Evolutionary conservation across 2,113 vertebrate species (phyloP).

Genomic region (Datnioides undecimradiatus): DNA sequence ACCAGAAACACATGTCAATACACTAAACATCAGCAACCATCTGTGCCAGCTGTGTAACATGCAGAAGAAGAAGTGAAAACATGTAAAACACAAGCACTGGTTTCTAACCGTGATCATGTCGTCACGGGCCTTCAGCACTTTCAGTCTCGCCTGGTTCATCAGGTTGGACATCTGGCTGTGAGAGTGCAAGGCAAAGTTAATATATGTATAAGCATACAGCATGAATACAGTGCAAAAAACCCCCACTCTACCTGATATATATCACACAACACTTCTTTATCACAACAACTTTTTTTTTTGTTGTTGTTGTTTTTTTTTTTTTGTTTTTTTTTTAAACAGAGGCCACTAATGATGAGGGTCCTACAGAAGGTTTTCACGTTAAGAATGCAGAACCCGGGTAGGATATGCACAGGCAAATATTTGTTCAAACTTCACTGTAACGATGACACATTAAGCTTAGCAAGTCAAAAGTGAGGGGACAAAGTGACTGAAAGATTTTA

Average conservation of each 20-base stretch:
- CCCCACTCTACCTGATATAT: too few species aligned
- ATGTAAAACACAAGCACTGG: background rate
- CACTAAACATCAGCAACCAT: background rate
- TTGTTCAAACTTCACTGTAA: background rate
- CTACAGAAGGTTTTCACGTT: background rate
- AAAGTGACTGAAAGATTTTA: background rate
- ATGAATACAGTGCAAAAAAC: too few species aligned
- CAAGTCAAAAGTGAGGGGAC: too few species aligned
- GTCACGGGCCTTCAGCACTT: conserved; percentile 94
- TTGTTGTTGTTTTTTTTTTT: too few species aligned
- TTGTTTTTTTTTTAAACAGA: too few species aligned
- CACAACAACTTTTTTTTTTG: too few species aligned
- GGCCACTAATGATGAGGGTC: background rate
- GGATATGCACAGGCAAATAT: background rate
- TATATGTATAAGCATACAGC: background rate
- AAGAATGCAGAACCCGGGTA: background rate
- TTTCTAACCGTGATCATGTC: conserved; percentile 93
- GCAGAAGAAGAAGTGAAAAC: background rate
- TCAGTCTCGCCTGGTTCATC: conserved; percentile 95
- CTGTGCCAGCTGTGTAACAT: background rate
- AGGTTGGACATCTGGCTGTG: conserved; percentile 97
- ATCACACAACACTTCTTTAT: too few species aligned
- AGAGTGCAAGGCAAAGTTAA: conserved; percentile 16
- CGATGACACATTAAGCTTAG: too few species aligned
- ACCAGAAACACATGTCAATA: background rate